Percentiles rank a stretch among this genome's conserved stretches.
These are phyloP conservation scores for Drosophila fungiperda DNA, from an alignment of 2,888 invertebrate species.

Conservation along the genomic window DNA sequence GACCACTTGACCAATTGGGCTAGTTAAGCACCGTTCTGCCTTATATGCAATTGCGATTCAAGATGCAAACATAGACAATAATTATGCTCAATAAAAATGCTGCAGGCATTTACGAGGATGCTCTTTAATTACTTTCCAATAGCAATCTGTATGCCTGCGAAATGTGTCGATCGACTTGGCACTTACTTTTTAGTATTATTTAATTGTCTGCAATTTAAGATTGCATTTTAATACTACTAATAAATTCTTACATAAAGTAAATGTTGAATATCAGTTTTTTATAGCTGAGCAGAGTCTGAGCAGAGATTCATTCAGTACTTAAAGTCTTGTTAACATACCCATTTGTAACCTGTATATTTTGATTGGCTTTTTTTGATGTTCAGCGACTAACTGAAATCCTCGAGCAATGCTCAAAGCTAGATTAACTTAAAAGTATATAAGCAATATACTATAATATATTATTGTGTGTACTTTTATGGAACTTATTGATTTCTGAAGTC, in stretches of 20 bases:
- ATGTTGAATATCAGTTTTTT: background rate
- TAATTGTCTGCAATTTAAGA: background rate
- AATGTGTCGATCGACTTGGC: background rate
- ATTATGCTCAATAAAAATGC: conserved; percentile 15
- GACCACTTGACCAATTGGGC: conserved; percentile 8
- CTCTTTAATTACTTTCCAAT: background rate
- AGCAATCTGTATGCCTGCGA: background rate
- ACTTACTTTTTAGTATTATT: background rate
- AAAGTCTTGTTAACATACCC: background rate
- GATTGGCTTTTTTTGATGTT: background rate
- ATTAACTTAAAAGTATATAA: background rate
- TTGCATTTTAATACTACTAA: background rate
- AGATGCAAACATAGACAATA: conserved; percentile 15
- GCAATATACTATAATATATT: background rate
- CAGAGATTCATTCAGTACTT: background rate
- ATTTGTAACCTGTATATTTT: background rate
- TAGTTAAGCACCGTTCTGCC: conserved; percentile 5
- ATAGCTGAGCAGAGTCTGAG: background rate
- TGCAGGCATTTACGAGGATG: conserved; percentile 3
- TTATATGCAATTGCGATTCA: conserved; percentile 4
- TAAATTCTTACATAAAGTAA: background rate
- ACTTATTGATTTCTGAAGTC: conserved; percentile 45
- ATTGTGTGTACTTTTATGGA: background rate
- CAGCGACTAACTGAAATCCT: background rate
- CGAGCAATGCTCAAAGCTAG: background rate